Conservation (phyloP, 2,888 invertebrate species). For the Eulithis testata region DNA sequence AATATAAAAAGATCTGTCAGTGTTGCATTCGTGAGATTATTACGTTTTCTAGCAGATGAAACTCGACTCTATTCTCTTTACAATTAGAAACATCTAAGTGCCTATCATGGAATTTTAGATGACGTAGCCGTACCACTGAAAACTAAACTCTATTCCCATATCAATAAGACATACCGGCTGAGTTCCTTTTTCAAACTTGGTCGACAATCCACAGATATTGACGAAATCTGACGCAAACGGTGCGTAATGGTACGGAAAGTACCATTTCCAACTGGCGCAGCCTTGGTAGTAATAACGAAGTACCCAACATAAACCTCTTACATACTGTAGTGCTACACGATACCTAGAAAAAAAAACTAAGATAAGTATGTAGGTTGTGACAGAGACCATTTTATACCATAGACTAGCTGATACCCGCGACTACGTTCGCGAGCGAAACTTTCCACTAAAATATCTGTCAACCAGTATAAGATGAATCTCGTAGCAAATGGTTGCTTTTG, state of each 20-base stretch:
- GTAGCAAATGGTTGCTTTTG: no score
- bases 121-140: not conserved
- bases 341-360: slow-evolving; percentile 76
- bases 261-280: slow-evolving; percentile 99
- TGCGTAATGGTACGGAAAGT: slow-evolving; percentile 99
- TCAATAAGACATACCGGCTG: slow-evolving; percentile 87
- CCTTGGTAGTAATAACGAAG: slow-evolving; percentile 99
- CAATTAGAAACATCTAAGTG: not conserved
- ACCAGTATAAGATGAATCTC: no score
- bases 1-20: no score
- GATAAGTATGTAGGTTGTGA: no score
- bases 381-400: no score
- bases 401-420: no score
- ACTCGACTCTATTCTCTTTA: not conserved
- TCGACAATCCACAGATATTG: slow-evolving; percentile 93
- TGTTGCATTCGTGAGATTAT: no score
- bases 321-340: slow-evolving; percentile 97
- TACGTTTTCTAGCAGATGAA: not conserved
- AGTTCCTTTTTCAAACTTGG: slow-evolving; percentile 94
- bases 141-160: not conserved
- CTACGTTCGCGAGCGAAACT: no score
- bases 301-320: slow-evolving; percentile 98
- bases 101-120: no score
- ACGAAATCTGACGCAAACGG: slow-evolving; percentile 99
- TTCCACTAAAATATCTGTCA: no score